Conservation (phyloP, 2,797 vertebrate genomes). For the Linurgus olivaceus region DNA sequence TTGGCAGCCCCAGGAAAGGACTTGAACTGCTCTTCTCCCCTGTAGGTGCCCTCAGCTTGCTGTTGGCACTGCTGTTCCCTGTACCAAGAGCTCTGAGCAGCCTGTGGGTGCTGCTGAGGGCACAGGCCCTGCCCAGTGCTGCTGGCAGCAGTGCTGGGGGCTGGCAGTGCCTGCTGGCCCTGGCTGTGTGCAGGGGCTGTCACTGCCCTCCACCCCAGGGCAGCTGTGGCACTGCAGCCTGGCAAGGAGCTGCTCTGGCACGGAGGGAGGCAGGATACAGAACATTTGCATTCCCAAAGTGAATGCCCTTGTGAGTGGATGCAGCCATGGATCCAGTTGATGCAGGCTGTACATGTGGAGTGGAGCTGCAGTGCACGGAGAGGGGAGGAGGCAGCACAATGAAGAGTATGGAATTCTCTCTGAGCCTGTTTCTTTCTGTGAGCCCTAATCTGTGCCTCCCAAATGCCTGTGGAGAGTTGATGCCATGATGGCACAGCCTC, state of each 20-base stretch:
- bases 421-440: not conserved
- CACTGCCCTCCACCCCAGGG: not conserved
- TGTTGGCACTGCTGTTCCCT: not conserved
- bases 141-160: not conserved
- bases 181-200: not conserved
- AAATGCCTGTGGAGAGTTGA: not conserved
- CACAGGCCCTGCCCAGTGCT: not conserved
- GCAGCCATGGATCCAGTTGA: fast-evolving
- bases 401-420: not conserved
- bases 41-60: not conserved
- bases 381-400: not conserved
- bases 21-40: not conserved
- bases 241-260: not conserved
- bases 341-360: not conserved
- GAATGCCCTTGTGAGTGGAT: fast-evolving
- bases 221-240: not conserved
- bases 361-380: not conserved
- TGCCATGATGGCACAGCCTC: not conserved
- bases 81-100: not conserved
- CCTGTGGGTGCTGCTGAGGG: not conserved
- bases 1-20: not conserved
- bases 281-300: fast-evolving
- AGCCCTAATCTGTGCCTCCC: not conserved
- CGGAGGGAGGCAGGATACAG: not conserved
- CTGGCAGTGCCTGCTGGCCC: not conserved